Evolutionary conservation across 2,888 invertebrate species (phyloP), one percentile per base, ranked within the genome.

Genomic region (Noctua comes): DNA sequence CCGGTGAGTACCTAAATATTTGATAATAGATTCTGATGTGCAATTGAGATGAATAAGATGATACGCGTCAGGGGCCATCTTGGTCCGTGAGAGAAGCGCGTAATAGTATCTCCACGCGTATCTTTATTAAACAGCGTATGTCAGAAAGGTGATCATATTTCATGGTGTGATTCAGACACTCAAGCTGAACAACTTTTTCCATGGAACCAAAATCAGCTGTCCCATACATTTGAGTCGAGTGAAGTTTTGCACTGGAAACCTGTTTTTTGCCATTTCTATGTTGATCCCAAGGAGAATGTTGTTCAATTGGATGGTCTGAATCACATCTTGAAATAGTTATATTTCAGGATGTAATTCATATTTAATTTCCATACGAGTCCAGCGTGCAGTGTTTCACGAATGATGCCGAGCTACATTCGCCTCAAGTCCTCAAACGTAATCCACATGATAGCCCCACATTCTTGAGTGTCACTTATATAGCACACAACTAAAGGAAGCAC

Each of bases 1-100:
- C 96, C 97, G 98, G 98, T 75, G 46, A 75, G 75, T 98, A 94
- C 98, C 98, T 68, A 54, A 24, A 43, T 64, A 64, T 59, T 59
- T 57, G 27, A 18, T 27, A 2, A 18, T 27, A 27, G 7, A 51
- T 57, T 77, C 10, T 46, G 5, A 36, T 68, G 13, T 40, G 8
- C 21, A 36, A 36, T 31, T 21, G 10, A 64, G 18, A 46, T 69
- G 27, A 36, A 21, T 21, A 10, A 64, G 18, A 46, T 69, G 27
- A 43, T 43, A 7, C 18, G 21, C n/a, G 36, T 40, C 62, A 21
- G 36, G 27, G 59, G 59, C 27, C 27, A 27, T 27, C 59, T 27
- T 27, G 8, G 8, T 18, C 8, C 27, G 3, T 62, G 18, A 62
- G 18, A 31, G 18, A 18, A 31, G 59, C 27, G 10, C 16, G 59